Evolutionary conservation across 2,888 invertebrate genomes (phyloP), one percentile per base, ranked within the genome.

Genomic region (Papilio elwesi): DNA sequence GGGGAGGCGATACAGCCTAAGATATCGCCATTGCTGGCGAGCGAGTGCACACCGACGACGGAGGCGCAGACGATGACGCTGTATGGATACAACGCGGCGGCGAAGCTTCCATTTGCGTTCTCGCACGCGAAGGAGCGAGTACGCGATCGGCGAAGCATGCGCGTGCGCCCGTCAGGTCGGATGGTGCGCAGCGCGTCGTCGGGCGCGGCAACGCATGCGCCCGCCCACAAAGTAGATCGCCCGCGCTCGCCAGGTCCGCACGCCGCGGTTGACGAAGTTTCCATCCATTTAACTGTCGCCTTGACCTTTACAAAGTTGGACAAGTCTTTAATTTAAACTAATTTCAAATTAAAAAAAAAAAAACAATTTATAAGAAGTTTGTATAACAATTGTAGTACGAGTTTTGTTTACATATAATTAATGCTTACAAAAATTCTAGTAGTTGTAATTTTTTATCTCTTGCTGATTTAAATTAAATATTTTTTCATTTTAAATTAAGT

Each of bases 161-260:
- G 89, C 75, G 82, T 85, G 78, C 77, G 83, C 84, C 87, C 76
- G 79, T 78, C 89, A 89, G 90, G 91, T 92, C 92, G 94, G 91
- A 92, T 93, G 91, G 92, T 93, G 87, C 92, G 93, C 86, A 92
- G 93, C 88, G 93, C 90, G 83, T 93, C 93, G 74, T 92, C 91
- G 85, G 91, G 91, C 82, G 92, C 92, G 84, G 89, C 89, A 81
- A 74, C 90, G 90, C 92, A 88, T 89, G 87, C 87, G 85, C 83
- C 83, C 85, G 84, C 87, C 78, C 85, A 80, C 87, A 87, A 85
- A 85, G 83, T 88, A 89, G 87, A 84, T 80, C 87, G 86, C 83
- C 82, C 86, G 85, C 89, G 86, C 90, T 81, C 85, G 81, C 84
- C 89, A 90, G 90, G 90, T 91, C 89, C 85, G 88, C 89, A 86